Conservation (phyloP, 2,888 invertebrate genomes). For the Theristus sp. region DNA sequence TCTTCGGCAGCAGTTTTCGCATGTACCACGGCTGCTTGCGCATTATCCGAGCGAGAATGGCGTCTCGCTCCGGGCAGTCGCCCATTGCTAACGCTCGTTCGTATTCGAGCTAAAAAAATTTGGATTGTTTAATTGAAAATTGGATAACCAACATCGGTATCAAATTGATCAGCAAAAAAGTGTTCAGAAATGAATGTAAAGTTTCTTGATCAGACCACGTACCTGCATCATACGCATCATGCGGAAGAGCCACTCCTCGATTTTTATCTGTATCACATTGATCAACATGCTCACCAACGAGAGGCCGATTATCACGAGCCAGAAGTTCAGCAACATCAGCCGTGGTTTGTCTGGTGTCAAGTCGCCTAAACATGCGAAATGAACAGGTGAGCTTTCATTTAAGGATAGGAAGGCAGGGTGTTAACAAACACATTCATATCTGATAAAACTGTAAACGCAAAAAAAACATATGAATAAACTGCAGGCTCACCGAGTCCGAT, state of each 20-base stretch:
- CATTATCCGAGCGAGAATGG: not conserved
- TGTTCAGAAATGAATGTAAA: too few relatives aligned
- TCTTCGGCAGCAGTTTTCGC: conserved; percentile 15
- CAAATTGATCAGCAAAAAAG: too few relatives aligned
- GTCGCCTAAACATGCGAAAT: conserved; percentile 15
- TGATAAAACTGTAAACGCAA: too few relatives aligned
- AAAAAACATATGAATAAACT: too few relatives aligned
- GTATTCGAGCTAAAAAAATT: too few relatives aligned
- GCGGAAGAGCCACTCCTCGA: conserved; percentile 25
- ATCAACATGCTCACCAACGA: not conserved
- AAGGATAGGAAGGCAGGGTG: too few relatives aligned
- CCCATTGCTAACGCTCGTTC: conserved; percentile 1
- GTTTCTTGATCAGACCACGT: too few relatives aligned
- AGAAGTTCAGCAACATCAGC: not conserved
- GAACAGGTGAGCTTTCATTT: not conserved
- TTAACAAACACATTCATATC: too few relatives aligned
- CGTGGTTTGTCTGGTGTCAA: conserved; percentile 28
- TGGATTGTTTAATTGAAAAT: too few relatives aligned
- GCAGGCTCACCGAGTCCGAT: not conserved
- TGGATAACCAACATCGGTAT: too few relatives aligned
- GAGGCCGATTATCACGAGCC: not conserved
- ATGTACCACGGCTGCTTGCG: conserved; percentile 14
- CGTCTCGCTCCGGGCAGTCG: conserved; percentile 3
- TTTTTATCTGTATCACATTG: conserved; percentile 11
- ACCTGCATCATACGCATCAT: conserved; percentile 21